A percentile compares a stretch with the other conserved stretches of the same genome.
phyloP scores from a whole-genome alignment of 1,140 invertebrate genomes.

The Lepidostoma basale region DNA sequence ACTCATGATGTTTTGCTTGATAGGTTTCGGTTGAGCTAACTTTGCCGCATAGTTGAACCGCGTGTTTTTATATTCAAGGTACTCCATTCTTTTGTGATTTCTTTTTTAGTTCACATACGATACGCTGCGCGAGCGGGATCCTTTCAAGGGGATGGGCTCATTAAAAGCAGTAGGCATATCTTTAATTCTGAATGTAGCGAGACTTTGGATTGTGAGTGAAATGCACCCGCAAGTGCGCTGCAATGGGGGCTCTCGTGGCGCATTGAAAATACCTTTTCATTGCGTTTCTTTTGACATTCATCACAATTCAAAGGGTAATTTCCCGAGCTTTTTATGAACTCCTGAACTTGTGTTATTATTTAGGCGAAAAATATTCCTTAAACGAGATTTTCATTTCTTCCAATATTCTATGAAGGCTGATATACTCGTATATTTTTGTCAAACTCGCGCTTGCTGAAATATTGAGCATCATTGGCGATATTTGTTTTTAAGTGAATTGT shows the following conservation, averaged over 20 bases:
- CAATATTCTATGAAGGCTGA: no score
- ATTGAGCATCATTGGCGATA: no score
- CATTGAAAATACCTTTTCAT: conserved; percentile 14
- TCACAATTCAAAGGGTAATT: not conserved
- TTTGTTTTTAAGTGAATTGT: no score
- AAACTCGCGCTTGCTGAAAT: no score
- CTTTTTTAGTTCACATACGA: not conserved
- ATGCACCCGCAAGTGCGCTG: conserved; percentile 7
- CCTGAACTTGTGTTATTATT: no score
- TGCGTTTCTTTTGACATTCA: conserved; percentile 1
- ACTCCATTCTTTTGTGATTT: not conserved
- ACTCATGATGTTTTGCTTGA: no score
- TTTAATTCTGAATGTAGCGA: conserved; percentile 38
- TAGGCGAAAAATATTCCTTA: no score
- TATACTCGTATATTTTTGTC: no score
- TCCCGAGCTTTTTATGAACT: not conserved
- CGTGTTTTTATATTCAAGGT: no score
- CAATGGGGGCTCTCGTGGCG: not conserved
- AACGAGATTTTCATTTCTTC: no score
- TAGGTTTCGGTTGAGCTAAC: no score
- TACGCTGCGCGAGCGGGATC: not conserved
- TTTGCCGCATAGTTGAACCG: no score
- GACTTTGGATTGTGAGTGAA: conserved; percentile 16
- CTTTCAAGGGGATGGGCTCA: conserved; percentile 31
- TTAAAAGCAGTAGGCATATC: conserved; percentile 41